Conservation (phyloP, 2,797 vertebrate species). For the Sebastes hopkinsi region DNA sequence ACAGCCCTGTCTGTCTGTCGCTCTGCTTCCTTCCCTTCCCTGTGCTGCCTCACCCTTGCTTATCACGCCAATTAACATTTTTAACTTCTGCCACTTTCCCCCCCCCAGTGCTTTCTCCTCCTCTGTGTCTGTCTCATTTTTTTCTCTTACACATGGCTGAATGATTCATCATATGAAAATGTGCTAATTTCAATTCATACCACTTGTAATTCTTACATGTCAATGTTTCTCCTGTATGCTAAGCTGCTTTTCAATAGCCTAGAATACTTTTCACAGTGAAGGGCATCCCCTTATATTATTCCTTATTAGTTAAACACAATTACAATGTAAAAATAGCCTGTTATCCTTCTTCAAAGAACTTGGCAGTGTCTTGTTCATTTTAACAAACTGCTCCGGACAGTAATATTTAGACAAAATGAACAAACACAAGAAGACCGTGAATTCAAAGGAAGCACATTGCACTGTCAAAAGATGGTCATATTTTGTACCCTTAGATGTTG, state of each 20-base stretch:
- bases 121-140: conserved; percentile 17
- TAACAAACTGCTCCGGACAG: background rate
- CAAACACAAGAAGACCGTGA: background rate
- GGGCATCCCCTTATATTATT: background rate
- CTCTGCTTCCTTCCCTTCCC: conserved; percentile 70
- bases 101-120: conserved; percentile 15
- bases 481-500: background rate
- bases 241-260: background rate
- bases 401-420: background rate
- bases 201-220: background rate
- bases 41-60: conserved; percentile 67
- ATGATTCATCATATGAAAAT: conserved; percentile 4
- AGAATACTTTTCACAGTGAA: background rate
- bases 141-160: background rate
- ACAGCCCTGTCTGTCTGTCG: conserved; percentile 52
- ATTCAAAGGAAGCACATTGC: background rate
- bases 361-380: background rate
- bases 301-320: background rate
- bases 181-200: background rate
- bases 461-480: background rate
- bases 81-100: conserved; percentile 61
- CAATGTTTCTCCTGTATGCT: background rate
- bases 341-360: background rate
- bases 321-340: background rate
- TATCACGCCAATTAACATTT: conserved; percentile 77